Evolutionary conservation across 2,888 invertebrate genomes (phyloP).

Genomic region (Polylopha cassiicola): DNA sequence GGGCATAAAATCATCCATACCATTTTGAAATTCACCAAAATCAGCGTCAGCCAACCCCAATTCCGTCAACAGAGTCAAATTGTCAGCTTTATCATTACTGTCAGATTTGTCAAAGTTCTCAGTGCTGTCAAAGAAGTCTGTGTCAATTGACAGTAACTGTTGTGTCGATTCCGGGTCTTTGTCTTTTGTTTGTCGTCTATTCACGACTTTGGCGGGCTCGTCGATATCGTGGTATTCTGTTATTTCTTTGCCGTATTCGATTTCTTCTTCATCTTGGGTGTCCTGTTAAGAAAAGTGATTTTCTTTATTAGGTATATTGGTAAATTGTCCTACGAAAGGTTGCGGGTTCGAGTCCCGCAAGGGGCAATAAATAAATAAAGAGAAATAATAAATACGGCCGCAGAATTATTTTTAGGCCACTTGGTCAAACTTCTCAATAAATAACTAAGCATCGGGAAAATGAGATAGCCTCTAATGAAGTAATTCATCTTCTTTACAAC

Average conservation of each 20-base stretch:
- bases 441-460: too few species aligned
- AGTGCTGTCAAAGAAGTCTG: constrained; percentile 21
- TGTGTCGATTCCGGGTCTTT: constrained; percentile 54
- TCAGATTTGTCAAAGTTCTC: constrained; percentile 36
- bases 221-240: constrained; percentile 66
- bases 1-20: constrained; percentile 47
- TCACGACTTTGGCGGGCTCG: constrained; percentile 56
- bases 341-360: too few species aligned
- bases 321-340: too few species aligned
- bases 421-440: too few species aligned
- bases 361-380: too few species aligned
- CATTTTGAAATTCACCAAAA: constrained; percentile 69
- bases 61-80: constrained; percentile 72
- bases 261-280: constrained; percentile 73
- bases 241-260: constrained; percentile 69
- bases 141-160: constrained; percentile 49
- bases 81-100: constrained; percentile 38
- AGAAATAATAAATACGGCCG: too few species aligned
- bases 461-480: too few species aligned
- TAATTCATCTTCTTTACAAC: too few species aligned
- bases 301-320: too few species aligned
- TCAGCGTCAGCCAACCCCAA: constrained; percentile 76
- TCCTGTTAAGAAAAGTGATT: constrained; percentile 40
- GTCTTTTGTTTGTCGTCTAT: constrained; percentile 55
- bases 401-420: too few species aligned